Evolutionary conservation across 2,888 invertebrate species (phyloP).

Genomic region (Abrostola tripartita): DNA sequence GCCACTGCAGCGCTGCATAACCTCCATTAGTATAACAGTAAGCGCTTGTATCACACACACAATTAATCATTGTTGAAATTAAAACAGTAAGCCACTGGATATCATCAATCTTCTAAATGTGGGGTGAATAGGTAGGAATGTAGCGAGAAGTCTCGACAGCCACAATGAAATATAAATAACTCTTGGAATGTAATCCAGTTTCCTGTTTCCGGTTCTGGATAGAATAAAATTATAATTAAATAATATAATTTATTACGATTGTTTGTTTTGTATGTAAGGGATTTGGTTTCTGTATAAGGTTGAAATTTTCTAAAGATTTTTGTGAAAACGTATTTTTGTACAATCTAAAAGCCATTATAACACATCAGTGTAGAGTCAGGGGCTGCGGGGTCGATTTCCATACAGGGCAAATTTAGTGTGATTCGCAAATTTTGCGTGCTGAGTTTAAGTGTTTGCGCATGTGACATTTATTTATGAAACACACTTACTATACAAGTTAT

Average conservation of each 20-base stretch:
- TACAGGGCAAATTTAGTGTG: too few species aligned
- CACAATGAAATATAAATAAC: slow-evolving; percentile 44
- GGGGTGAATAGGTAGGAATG: slow-evolving; percentile 18
- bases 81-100: slow-evolving; percentile 40
- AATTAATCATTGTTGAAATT: slow-evolving; percentile 47
- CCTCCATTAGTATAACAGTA: slow-evolving; percentile 31
- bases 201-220: slow-evolving; percentile 3
- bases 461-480: slow-evolving; percentile 23
- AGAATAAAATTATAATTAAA: too few species aligned
- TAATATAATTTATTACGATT: too few species aligned
- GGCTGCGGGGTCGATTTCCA: too few species aligned
- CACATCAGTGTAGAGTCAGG: too few species aligned
- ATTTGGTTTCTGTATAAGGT: too few species aligned
- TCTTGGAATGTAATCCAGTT: slow-evolving; percentile 37
- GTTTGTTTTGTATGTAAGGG: too few species aligned
- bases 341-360: too few species aligned
- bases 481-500: background rate
- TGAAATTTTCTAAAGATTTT: too few species aligned
- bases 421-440: too few species aligned
- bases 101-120: slow-evolving; percentile 49
- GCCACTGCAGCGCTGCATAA: background rate
- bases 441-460: slow-evolving; percentile 5
- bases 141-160: slow-evolving; percentile 25
- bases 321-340: too few species aligned
- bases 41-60: slow-evolving; percentile 28